Evolutionary conservation across 2,888 invertebrate species (phyloP), one percentile per base, ranked within the genome.

Genomic region (Harpalus rubripes): DNA sequence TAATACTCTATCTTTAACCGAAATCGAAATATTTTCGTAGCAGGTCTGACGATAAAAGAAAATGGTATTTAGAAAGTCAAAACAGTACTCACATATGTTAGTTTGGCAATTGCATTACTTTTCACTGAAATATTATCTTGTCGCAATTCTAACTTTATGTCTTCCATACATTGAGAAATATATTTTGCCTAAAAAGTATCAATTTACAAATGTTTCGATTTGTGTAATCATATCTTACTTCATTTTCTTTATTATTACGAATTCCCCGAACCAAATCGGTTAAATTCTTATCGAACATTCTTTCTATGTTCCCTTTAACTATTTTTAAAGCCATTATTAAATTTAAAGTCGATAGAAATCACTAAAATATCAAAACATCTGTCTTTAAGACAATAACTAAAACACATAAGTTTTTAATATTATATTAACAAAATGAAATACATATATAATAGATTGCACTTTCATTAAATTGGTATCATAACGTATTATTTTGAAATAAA

Each of bases 251-350:
- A 92, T 99, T 99, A 93, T 99, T 99, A 90, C 99, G 93, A 89
- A 99, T 99, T 88, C 99, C 99, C 87, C 99, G 95, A 85, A 99
- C 99, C 89, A 99, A 94, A 94, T 99, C 99, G 87, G 99, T 99
- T 88, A 99, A 93, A 93, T 99, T 99, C 94, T 99, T 99, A 92
- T 99, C 99, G 92, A 99, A 98, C 95, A 99, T 98, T 90, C 99
- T 95, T 92, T 99, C 99, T 89, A 99, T 95, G 92, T 99, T 99
- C 87, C 98, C 98, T 93, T 98, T 99, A 89, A 99, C 99, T 93
- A 98, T 99, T 91, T 97, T 97, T 89, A 99, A 94, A 92, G 98
- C 98, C 98, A 98, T 98, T 90, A 16, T 63, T 12, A 10, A 22
- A 1, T 22, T 22, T 22, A 22, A 22, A 22, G 22, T 22, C 22